Conservation (phyloP, 2,797 vertebrate genomes). For the Chiropotes sagulatus region DNA sequence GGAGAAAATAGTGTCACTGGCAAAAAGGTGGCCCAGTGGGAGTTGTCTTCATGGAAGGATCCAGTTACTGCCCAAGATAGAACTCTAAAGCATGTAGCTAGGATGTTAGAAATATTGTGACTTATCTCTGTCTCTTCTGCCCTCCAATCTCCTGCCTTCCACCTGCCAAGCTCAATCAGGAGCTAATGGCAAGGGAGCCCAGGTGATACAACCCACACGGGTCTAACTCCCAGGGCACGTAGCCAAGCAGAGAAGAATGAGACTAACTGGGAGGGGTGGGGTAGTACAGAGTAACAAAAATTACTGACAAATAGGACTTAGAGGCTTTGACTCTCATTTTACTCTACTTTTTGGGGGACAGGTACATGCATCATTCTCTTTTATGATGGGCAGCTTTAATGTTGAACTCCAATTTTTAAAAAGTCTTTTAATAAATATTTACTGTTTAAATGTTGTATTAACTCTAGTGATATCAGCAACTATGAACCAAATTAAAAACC, state of each 20-base stretch:
- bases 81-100: neutral
- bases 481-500: constrained; percentile 7
- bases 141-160: neutral
- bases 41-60: neutral
- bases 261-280: rapidly evolving
- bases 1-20: neutral
- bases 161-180: neutral
- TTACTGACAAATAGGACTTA: neutral
- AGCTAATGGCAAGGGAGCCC: neutral
- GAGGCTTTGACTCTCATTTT: neutral
- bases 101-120: neutral
- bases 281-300: neutral
- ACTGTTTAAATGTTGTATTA: neutral
- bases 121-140: neutral
- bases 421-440: constrained; percentile 51
- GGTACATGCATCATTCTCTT: neutral
- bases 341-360: neutral
- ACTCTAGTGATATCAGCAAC: neutral
- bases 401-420: constrained; percentile 1
- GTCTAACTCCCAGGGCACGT: neutral
- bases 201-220: neutral
- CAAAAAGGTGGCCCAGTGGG: neutral
- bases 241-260: neutral
- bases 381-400: neutral
- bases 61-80: too few species aligned